Evolutionary conservation across 2,888 invertebrate species (phyloP).

Genomic region (Drosophila diplacantha): DNA sequence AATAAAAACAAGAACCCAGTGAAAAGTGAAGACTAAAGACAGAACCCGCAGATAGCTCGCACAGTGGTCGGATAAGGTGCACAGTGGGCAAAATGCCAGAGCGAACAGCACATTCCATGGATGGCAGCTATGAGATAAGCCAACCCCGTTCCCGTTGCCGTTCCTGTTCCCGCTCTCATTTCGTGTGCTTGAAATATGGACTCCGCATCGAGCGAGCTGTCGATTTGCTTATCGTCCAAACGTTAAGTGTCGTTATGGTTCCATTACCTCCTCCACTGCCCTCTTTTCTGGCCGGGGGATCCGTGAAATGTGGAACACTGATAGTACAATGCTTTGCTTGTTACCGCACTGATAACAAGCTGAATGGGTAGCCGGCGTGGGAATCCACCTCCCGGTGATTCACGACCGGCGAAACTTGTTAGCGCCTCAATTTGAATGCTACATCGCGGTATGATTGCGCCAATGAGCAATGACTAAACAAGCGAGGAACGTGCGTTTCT

Average conservation of each 20-base stretch:
- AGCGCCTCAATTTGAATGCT: slow-evolving; percentile 25
- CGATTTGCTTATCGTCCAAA: slow-evolving; percentile 33
- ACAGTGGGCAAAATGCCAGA: slow-evolving; percentile 43
- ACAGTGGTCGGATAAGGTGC: slow-evolving; percentile 22
- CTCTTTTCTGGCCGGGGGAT: slow-evolving; percentile 3
- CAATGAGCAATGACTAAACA: slow-evolving; percentile 31
- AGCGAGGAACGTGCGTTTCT: slow-evolving; percentile 26
- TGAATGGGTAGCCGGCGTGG: slow-evolving; percentile 24
- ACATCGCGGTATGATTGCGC: slow-evolving; percentile 27
- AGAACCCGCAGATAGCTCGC: slow-evolving; percentile 12
- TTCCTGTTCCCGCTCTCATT: neutral
- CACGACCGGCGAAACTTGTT: slow-evolving; percentile 31
- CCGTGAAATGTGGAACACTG: slow-evolving; percentile 35
- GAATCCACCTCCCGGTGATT: slow-evolving; percentile 25
- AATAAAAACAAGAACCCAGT: slow-evolving; percentile 13
- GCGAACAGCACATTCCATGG: slow-evolving; percentile 13
- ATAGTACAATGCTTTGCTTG: slow-evolving; percentile 31
- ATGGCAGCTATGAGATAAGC: slow-evolving; percentile 43
- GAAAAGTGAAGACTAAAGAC: neutral
- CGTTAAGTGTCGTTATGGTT: slow-evolving; percentile 26
- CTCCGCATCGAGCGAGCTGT: slow-evolving; percentile 15
- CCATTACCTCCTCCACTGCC: slow-evolving; percentile 7
- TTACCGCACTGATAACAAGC: slow-evolving; percentile 28
- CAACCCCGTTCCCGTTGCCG: slow-evolving; percentile 2
- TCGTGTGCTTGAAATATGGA: slow-evolving; percentile 11